Percentiles rank a stretch among this genome's conserved stretches.
Conservation (phyloP, 1,140 invertebrate species). For the Reticulitermes speratus region DNA sequence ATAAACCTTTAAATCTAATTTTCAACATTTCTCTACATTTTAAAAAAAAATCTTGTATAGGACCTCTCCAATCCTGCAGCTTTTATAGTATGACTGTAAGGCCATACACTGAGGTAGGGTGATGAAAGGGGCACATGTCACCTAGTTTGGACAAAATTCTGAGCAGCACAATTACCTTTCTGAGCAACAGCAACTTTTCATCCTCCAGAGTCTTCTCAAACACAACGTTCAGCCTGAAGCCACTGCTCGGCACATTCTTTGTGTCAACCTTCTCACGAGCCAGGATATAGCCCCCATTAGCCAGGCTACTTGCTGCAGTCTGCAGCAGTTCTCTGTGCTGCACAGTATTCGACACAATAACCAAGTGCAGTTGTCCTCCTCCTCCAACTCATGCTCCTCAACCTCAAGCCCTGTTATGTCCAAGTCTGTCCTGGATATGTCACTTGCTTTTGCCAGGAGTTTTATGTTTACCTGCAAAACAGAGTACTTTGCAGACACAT, state of each 20-base stretch:
- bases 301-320: neutral
- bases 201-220: slow-evolving; percentile 43
- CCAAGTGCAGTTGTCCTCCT: slow-evolving; percentile 58
- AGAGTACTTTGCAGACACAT: neutral
- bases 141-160: too few species aligned
- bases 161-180: slow-evolving; percentile 39
- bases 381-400: slow-evolving; percentile 59
- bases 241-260: neutral
- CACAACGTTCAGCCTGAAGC: slow-evolving; percentile 40
- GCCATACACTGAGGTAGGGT: too few species aligned
- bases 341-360: slow-evolving; percentile 48
- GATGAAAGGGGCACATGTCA: too few species aligned
- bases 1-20: too few species aligned
- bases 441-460: slow-evolving; percentile 48
- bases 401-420: slow-evolving; percentile 51
- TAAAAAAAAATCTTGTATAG: too few species aligned
- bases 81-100: too few species aligned
- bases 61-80: too few species aligned
- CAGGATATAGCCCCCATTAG: neutral
- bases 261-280: neutral
- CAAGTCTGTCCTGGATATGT: slow-evolving; percentile 42
- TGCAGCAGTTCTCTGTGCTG: slow-evolving; percentile 39
- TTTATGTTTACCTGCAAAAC: slow-evolving; percentile 53
- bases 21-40: too few species aligned
- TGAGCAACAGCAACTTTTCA: slow-evolving; percentile 43